Evolutionary conservation across 1,140 invertebrate species (phyloP), one percentile per base, ranked within the genome.

Genomic region (Thaumatotibia leucotreta): DNA sequence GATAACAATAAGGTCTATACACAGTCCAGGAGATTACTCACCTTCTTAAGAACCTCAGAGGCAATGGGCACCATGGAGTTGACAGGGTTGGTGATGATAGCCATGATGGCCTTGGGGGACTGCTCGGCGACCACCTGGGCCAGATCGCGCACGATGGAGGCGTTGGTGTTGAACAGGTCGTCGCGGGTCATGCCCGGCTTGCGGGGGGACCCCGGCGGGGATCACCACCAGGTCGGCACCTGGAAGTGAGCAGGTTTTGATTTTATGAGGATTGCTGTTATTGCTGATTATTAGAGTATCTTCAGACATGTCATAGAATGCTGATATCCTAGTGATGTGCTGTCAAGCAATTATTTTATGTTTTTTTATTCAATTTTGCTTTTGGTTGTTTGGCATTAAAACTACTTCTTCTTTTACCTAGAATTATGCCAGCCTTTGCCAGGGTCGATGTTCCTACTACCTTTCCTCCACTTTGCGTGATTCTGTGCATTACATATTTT

Each of bases 21-120:
- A 29, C 29, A 29, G 39, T 20, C 1, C 4, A 23, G 29, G 29
- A n/a, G 29, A 31, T 4, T 9, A 33, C 74, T 72, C 78, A 93
- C 93, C 91, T 98, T 98, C 91, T 98, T 98, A 70, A 98, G 92
- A n/a, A 99, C 95, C 92, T 99, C 99, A 58, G 96, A 94, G 22
- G 98, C 98, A 82, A 99, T 99, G 5, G 99, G 99, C 39, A 99
- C 98, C 68, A 98, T 99, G 64, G 98, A 99, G 91, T 99, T 99
- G 11, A 99, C 98, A 0, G 98, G 98, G 90, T 99, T 99, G 10
- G 98, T 97, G 84, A 99, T 99, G 80, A 99, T 99, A 27, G 95
- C 97, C 69, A 99, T 92, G 64, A 99, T 94, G 29, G 99, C 98
- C 83, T 98, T 97, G 50, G 98, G 99, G 61, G 96, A 95, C 70